These are phyloP conservation scores for Monarcha castaneiventris DNA, from an alignment of 2,113 vertebrate genomes.

Conservation along the genomic window DNA sequence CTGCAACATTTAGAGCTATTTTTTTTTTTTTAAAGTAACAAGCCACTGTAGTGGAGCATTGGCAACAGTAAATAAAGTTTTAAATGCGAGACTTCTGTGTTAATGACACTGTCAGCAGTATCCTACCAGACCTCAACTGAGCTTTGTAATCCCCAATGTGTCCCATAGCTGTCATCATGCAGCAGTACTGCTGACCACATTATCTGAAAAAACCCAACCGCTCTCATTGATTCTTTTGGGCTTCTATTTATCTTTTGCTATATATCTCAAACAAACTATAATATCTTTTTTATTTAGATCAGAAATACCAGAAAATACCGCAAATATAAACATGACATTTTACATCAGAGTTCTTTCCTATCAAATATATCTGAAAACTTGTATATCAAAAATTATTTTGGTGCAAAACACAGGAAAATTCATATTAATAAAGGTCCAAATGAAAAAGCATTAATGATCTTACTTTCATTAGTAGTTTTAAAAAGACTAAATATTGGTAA, in stretches of 20 bases:
- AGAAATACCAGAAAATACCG: not conserved
- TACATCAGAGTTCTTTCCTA: not conserved
- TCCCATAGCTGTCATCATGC: not conserved
- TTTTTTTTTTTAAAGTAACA: not conserved
- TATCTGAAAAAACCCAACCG: not conserved
- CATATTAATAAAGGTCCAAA: not conserved
- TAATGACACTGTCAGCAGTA: not conserved
- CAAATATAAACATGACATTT: not conserved
- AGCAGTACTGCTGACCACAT: not conserved
- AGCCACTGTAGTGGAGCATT: not conserved
- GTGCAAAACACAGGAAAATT: not conserved
- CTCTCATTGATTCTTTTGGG: not conserved
- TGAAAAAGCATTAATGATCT: not conserved
- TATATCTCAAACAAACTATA: not conserved
- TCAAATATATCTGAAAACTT: not conserved
- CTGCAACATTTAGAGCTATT: not conserved
- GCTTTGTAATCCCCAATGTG: not conserved
- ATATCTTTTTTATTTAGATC: not conserved
- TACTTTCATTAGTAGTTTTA: not conserved
- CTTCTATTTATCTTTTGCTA: not conserved
- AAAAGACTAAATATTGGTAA: not conserved
- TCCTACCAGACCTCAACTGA: not conserved
- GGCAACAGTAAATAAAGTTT: not conserved
- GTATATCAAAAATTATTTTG: not conserved
- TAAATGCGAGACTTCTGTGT: not conserved